A percentile compares a stretch with the other conserved stretches of the same genome.
These are phyloP conservation scores for Patella depressa DNA, from an alignment of 2,888 invertebrate genomes.

Conservation along the genomic window DNA sequence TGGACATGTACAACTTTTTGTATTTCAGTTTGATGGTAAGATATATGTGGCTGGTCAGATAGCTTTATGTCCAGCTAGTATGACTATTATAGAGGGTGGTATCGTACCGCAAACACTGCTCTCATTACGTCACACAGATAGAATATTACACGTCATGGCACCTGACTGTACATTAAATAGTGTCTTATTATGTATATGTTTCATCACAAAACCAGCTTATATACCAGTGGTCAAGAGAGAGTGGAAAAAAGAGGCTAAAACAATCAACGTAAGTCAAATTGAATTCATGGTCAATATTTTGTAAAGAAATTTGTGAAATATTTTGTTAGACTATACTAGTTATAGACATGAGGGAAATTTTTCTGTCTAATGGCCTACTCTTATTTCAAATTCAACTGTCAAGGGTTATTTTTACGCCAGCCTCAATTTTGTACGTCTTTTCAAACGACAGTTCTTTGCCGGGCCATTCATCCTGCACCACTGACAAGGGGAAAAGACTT, in stretches of 20 bases:
- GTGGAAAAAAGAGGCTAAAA: slow-evolving; percentile 77
- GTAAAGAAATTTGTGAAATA: slow-evolving; percentile 19
- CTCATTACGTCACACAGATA: slow-evolving; percentile 85
- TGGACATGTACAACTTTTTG: neutral
- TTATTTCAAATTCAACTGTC: too few relatives aligned
- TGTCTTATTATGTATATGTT: slow-evolving; percentile 90
- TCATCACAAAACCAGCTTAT: slow-evolving; percentile 81
- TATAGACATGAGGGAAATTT: too few relatives aligned
- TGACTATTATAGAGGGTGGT: slow-evolving; percentile 83
- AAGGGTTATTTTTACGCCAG: too few relatives aligned
- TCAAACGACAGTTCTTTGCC: too few relatives aligned
- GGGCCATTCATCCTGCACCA: too few relatives aligned
- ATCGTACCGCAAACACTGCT: slow-evolving; percentile 83
- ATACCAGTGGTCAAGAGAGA: slow-evolving; percentile 84
- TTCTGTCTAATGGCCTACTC: too few relatives aligned
- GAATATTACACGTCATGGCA: slow-evolving; percentile 85
- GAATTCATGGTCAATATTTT: neutral
- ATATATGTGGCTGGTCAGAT: slow-evolving; percentile 93
- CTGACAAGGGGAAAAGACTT: too few relatives aligned
- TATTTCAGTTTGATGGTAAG: slow-evolving; percentile 81
- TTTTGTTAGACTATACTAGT: neutral
- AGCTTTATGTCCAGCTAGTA: slow-evolving; percentile 86
- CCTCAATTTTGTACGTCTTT: too few relatives aligned
- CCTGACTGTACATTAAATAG: slow-evolving; percentile 82
- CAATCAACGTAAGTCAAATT: slow-evolving; percentile 11